A percentile compares a stretch with the other conserved stretches of the same genome.
Evolutionary conservation across 2,113 vertebrate species (phyloP).

Genomic region (Forbesichthys papilliferus): DNA sequence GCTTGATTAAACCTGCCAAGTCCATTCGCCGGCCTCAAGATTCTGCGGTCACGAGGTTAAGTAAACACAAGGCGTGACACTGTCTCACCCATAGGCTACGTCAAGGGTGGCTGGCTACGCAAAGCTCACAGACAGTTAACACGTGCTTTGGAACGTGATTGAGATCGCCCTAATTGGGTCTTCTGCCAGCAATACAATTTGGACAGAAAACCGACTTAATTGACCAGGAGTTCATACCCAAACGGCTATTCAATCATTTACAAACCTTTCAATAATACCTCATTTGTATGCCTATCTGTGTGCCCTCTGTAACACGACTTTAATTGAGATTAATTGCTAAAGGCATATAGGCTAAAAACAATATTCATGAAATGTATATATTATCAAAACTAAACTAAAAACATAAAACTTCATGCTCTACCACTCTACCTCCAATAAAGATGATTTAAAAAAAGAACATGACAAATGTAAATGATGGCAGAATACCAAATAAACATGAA

Average conservation of each 20-base stretch:
- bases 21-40: constrained; percentile 45
- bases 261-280: background rate
- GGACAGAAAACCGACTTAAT: background rate
- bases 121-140: constrained; percentile 1
- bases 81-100: constrained; percentile 25
- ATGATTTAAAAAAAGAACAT: too few species aligned
- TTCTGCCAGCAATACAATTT: background rate
- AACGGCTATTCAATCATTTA: background rate
- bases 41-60: constrained; percentile 57
- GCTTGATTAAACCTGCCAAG: constrained; percentile 62
- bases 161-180: background rate
- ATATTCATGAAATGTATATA: too few species aligned
- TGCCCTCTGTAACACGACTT: background rate
- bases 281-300: too few species aligned
- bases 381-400: too few species aligned
- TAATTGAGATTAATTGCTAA: too few species aligned
- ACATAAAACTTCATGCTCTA: too few species aligned
- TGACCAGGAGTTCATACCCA: background rate
- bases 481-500: too few species aligned
- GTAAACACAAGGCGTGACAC: constrained; percentile 42
- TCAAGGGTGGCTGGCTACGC: constrained; percentile 24
- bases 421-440: too few species aligned
- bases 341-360: too few species aligned
- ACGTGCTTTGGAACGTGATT: constrained; percentile 5
- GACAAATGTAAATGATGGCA: too few species aligned